Evolutionary conservation across 2,797 vertebrate species (phyloP), one percentile per base, ranked within the genome.

Genomic region (Tragelaphus oryx): DNA sequence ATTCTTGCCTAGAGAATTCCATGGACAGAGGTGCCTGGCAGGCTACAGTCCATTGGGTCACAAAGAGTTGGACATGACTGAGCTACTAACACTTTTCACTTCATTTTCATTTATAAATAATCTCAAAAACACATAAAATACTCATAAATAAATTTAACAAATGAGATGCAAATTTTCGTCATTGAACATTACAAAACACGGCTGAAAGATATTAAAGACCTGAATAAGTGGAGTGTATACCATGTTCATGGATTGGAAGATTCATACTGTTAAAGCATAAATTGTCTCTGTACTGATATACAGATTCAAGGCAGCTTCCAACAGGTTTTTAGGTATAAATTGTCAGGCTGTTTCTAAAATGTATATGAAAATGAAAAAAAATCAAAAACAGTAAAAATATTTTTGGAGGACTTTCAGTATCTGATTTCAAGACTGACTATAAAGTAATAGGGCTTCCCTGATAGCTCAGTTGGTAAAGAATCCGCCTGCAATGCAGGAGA

Each of bases 241-340:
- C 16, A 80, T n/a, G 5, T 83, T 91, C 33, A 71, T 71, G 44
- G 26, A 84, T 10, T 59, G 8, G 37, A 54, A 84, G 75, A 87
- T 33, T 87, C 55, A 50, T 68, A 76, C 62, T 33, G 37, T 65
- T 87, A 89, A 95, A 68, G 82, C 86, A 8, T 28, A 89, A 95
- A 88, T 46, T 87, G 9, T 93, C n/a, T 79, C 7, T 26, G 91
- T 80, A 93, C 60, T 89, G 20, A 68, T 24, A 14, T 44, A 91
- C 20, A 71, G 50, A 79, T 91, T 96, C 30, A 92, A 65, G 4
- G 17, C 4, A 80, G 44, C 68, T 44, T 83, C 7, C 57, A 95
- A 11, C 18, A 88, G 24, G 52, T 62, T 87, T 94, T 60, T 13
- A 28, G 48, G n/a, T 33, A 44, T 33, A 95, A 92, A 94, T 50